A percentile compares a stretch with the other conserved stretches of the same genome.
Evolutionary conservation across 1,140 invertebrate genomes (phyloP).

Genomic region (Centruroides vittatus): DNA sequence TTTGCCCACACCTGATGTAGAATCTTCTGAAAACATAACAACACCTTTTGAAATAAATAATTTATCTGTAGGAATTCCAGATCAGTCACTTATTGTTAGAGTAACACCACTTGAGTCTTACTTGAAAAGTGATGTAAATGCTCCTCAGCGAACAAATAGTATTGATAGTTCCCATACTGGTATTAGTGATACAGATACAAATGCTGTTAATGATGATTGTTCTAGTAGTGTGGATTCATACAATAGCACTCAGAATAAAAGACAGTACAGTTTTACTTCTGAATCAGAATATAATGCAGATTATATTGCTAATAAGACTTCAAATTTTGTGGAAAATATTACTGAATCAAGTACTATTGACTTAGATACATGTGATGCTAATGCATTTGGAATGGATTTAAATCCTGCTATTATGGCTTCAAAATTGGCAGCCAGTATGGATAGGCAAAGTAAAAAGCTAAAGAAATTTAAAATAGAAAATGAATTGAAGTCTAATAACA

Average conservation of each 20-base stretch:
- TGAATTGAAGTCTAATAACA: background rate
- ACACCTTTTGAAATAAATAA: background rate
- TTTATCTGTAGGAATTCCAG: background rate
- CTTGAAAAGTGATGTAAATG: background rate
- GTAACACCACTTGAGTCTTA: background rate
- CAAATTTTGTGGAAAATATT: background rate
- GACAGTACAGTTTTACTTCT: background rate
- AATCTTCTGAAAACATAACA: conserved; percentile 15
- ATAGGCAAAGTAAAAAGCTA: background rate
- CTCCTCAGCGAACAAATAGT: too few species aligned
- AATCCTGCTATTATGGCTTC: background rate
- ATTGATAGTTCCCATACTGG: background rate
- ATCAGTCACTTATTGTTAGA: too few species aligned
- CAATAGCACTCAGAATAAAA: background rate
- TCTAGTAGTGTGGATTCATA: background rate
- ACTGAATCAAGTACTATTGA: background rate
- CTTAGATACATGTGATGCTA: background rate
- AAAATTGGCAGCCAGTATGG: background rate
- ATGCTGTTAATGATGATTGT: background rate
- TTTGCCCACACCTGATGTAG: conserved; percentile 14
- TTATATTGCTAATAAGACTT: too few species aligned
- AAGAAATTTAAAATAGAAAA: background rate
- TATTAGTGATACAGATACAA: background rate
- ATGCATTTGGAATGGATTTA: background rate
- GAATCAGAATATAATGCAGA: background rate